Conservation (phyloP, 2,797 vertebrate genomes). For the Crax fasciolata region DNA sequence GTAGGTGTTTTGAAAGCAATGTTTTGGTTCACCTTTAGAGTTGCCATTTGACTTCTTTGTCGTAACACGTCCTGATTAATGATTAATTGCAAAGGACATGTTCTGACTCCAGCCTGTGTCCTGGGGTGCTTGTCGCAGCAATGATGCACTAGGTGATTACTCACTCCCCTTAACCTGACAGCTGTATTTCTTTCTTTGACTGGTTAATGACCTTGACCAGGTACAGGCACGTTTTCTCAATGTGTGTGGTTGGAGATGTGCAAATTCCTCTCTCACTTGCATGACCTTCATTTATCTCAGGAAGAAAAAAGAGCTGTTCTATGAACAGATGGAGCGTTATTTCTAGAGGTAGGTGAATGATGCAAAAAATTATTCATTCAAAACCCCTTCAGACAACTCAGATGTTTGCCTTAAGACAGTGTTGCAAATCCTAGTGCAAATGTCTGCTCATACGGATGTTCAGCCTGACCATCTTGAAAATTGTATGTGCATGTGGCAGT, state of each 20-base stretch:
- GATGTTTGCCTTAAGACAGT: constrained; percentile 55
- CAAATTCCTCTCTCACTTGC: background rate
- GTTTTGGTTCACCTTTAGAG: constrained; percentile 50
- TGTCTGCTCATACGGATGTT: constrained; percentile 12
- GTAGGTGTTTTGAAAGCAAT: background rate
- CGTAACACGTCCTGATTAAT: background rate
- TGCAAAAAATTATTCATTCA: constrained; percentile 51
- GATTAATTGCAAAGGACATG: constrained; percentile 64
- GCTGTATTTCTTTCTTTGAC: constrained; percentile 46
- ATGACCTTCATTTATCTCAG: constrained; percentile 6
- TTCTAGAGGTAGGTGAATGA: constrained; percentile 61
- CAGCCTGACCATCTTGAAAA: background rate
- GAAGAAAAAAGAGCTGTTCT: background rate
- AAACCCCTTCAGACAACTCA: constrained; percentile 52
- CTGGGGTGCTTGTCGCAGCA: constrained; percentile 69
- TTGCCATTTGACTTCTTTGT: constrained; percentile 10
- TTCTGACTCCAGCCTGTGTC: constrained; percentile 60
- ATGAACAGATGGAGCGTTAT: constrained; percentile 44
- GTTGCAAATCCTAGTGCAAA: constrained; percentile 65
- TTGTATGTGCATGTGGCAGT: background rate
- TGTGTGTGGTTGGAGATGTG: background rate
- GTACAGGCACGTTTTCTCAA: background rate
- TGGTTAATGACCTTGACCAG: constrained; percentile 65
- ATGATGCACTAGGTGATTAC: constrained; percentile 63
- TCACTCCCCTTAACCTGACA: constrained; percentile 70